phyloP scores from a whole-genome alignment of 1,140 invertebrate genomes.

The Zophobas atratus region DNA sequence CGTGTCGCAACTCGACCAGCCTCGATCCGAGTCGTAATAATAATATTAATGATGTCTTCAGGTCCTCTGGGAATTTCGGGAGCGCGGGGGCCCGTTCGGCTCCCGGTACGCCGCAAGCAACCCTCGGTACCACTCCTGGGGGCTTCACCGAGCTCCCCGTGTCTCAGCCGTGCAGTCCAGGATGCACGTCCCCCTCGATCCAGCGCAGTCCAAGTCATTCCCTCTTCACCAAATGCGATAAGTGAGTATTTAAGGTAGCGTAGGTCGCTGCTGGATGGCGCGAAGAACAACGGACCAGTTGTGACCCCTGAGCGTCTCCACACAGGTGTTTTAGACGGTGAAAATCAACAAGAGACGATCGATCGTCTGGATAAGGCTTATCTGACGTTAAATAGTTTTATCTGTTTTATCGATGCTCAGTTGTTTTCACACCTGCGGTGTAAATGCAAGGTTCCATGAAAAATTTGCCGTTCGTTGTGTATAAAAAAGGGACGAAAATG shows the following conservation, averaged over 20 bases:
- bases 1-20: too few relatives aligned
- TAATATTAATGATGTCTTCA: constrained; percentile 23
- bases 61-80: constrained; percentile 66
- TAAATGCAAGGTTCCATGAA: background rate
- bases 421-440: background rate
- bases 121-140: constrained; percentile 54
- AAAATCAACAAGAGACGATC: background rate
- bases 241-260: constrained; percentile 56
- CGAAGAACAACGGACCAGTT: too few relatives aligned
- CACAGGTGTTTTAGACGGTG: background rate
- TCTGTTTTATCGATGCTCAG: background rate
- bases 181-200: constrained; percentile 54
- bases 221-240: constrained; percentile 64
- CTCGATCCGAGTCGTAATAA: too few relatives aligned
- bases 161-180: constrained; percentile 54
- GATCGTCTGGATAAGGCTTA: background rate
- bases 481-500: background rate
- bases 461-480: background rate
- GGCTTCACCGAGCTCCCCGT: constrained; percentile 41
- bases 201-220: constrained; percentile 65
- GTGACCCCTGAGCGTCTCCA: too few relatives aligned
- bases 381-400: background rate
- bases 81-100: constrained; percentile 65
- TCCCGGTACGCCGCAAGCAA: constrained; percentile 63
- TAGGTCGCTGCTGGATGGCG: background rate